phyloP scores from a whole-genome alignment of 2,888 invertebrate genomes.

The Camponotus fellah region DNA sequence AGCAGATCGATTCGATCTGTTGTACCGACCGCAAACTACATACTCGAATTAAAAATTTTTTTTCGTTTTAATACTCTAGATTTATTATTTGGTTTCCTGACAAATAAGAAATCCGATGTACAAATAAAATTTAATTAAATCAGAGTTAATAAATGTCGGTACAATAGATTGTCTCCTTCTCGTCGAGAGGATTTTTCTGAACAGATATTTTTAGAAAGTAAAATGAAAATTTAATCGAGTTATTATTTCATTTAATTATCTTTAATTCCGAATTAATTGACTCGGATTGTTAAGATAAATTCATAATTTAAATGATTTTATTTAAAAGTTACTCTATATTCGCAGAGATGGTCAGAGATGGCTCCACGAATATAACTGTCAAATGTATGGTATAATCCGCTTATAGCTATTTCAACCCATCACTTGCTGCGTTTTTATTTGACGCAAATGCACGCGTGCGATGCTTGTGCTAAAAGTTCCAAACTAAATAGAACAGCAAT shows the following conservation, averaged over 20 bases:
- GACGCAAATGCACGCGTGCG: not conserved
- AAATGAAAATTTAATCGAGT: not conserved
- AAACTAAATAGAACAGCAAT: constrained; percentile 4
- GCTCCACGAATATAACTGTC: not conserved
- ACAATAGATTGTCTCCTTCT: too few species aligned
- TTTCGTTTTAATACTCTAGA: not conserved
- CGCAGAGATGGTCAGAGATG: not conserved
- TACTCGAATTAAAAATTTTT: not conserved
- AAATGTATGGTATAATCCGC: constrained; percentile 9
- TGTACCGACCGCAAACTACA: not conserved
- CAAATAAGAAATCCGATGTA: not conserved
- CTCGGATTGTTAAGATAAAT: too few species aligned
- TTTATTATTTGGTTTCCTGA: not conserved
- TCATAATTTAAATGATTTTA: not conserved
- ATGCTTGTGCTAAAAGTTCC: not conserved
- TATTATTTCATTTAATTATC: not conserved
- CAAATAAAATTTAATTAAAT: not conserved
- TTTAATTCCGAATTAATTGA: not conserved
- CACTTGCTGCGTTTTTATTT: constrained; percentile 23
- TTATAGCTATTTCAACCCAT: not conserved
- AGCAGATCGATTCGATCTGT: not conserved
- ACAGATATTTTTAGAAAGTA: not conserved
- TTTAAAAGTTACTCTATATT: not conserved
- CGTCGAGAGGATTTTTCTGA: too few species aligned
- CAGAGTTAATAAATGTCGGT: not conserved